Base-by-base conservation (phyloP, 2,797 vertebrate species). In the Uromys caudimaculatus region DNA sequence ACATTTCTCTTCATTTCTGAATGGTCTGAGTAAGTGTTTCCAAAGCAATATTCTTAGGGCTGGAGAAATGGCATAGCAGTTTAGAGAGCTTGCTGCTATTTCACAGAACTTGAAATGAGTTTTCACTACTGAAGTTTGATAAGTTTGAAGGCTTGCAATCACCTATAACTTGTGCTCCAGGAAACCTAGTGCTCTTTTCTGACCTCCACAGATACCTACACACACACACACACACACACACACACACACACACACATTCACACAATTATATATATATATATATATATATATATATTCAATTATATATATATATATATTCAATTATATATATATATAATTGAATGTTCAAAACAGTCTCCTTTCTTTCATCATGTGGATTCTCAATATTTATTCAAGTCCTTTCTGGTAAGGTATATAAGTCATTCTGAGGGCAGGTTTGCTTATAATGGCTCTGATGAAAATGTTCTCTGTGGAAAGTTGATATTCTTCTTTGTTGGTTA, bases 391-490 rank as follows among this genome's bases (percentile, higher is more conserved):
- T 78, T 81, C n/a, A 96, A 41, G 6, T 17, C 11, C 1, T 16
- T 84, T 92, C 24, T 92, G 9, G 3, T 9, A 13, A 5, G 27
- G 19, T 76, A 84, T 47, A 81, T 52, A 78, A 90, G n/a, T 87
- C 56, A 71, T 47, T 27, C 29, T 50, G 7, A n/a, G 11, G 79
- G 6, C 24, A 23, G 0, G 0, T 3, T 52, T 0, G 0, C 6
- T 89, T 79, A 24, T 10, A 35, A 29, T 2, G 2, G 1, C 3
- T 4, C 16, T 81, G 29, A 76, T 91, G 17, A 17, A 94, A 64
- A 77, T 93, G 4, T 32, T 85, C n/a, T 56, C 77, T 29, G 16
- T 60, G 24, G 35, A 78, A 81, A 32, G 8, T 90, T n/a, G 54
- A 10, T 54, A 67, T 62, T 87, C 41, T 88, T 29, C 16, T 75